Conservation (phyloP, 2,113 vertebrate species). For the Camelus dromedarius region DNA sequence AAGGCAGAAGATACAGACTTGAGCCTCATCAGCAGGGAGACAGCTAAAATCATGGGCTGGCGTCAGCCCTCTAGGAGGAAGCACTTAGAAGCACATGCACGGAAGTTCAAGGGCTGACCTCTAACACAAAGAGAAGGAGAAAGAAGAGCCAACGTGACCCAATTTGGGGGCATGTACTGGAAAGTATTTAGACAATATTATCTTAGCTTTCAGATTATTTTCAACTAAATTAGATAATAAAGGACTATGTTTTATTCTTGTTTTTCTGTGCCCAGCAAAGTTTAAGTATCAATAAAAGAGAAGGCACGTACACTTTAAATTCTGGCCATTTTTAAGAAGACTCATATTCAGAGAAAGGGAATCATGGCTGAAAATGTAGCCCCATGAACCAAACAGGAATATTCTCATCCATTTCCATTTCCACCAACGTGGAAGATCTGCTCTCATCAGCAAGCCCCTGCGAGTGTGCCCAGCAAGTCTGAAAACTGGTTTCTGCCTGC, state of each 20-base stretch:
- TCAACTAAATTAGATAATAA: neutral
- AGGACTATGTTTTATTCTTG: neutral
- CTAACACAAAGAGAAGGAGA: neutral
- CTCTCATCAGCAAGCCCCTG: neutral
- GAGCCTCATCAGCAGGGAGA: neutral
- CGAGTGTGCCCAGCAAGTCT: neutral
- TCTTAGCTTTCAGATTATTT: neutral
- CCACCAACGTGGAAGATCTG: neutral
- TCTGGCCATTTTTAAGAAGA: slow-evolving; percentile 11
- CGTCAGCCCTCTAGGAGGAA: neutral
- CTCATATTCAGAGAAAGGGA: neutral
- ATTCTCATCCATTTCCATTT: neutral
- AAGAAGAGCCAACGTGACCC: neutral
- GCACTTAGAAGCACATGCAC: neutral
- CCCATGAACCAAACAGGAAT: neutral
- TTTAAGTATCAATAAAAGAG: neutral
- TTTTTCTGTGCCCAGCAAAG: neutral
- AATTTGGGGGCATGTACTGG: neutral
- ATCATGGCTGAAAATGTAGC: neutral
- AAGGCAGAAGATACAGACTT: neutral
- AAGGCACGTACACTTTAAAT: neutral
- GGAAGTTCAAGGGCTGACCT: neutral
- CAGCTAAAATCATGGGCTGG: neutral
- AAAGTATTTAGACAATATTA: neutral
- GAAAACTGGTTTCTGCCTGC: neutral